Evolutionary conservation across 2,797 vertebrate species (phyloP), one percentile per base, ranked within the genome.

Genomic region (Mus minutoides): DNA sequence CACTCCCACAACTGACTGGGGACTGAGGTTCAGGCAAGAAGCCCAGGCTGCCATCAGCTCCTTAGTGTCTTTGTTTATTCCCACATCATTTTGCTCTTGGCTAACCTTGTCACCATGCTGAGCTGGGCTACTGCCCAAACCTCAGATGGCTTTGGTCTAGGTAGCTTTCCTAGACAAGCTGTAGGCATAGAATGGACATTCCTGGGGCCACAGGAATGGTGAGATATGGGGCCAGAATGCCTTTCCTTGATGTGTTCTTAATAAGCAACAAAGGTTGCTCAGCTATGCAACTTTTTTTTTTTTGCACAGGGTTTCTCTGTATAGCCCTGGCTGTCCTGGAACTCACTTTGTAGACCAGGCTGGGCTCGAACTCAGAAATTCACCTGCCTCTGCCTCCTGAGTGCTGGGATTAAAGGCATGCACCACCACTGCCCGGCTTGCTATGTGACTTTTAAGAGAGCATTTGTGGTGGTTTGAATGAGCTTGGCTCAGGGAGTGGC

Each of bases 151-250:
- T 92, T 71, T 86, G 75, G 9, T 16, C 94, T 94, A 79, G 88
- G 40, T 84, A 88, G 71, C 76, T 64, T 88, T 96, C 92, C 87
- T 82, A 96, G 93, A 67, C 80, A 88, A 69, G 19, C 4, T 52
- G 67, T 46, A 79, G 94, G 64, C 77, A 31, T 69, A 10, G 29
- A 77, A 29, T 10, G 22, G n/a, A 2, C 73, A 76, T 92, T 95
- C 52, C 58, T 77, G 58, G 31, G 49, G 60, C 31, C 8, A 1
- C 22, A 67, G 89, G 52, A 73, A 89, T 62, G 13, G 17, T 37
- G 26, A 11, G 37, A 49, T 24, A 54, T 29, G 54, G 60, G 29
- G 13, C 49, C 54, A 40, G 52, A 79, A 52, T 17, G 19, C 29
- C 49, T n/a, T 24, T 90, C 3, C 6, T 37, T 49, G 10, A 40